Conservation (phyloP, 2,797 vertebrate genomes). For the Peromyscus nudipes region DNA sequence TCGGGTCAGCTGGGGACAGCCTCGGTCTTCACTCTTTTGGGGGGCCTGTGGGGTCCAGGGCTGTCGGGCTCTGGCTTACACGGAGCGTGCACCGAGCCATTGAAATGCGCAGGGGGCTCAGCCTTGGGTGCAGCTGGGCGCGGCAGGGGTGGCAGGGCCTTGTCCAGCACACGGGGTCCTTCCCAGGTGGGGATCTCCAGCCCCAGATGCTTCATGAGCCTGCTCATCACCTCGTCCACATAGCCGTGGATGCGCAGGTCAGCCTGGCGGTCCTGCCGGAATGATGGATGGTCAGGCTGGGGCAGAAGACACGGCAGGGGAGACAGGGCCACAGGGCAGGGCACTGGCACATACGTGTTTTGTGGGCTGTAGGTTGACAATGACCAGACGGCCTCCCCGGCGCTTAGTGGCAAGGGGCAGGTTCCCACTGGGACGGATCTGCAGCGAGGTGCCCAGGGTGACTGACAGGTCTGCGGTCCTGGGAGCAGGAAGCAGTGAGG, state of each 20-base stretch:
- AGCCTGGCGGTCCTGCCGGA: conserved; percentile 93
- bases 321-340: neutral
- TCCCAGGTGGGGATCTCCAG: conserved; percentile 94
- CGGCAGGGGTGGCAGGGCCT: conserved; percentile 44
- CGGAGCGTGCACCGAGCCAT: neutral
- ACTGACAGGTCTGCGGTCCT: conserved; percentile 95
- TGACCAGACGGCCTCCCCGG: conserved; percentile 95
- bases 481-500: conserved; percentile 25
- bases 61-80: neutral
- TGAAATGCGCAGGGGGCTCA: conserved; percentile 12
- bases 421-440: conserved; percentile 98
- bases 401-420: conserved; percentile 97
- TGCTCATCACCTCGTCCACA: conserved; percentile 95
- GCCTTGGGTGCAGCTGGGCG: conserved; percentile 9
- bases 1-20: conserved; percentile 84
- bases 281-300: rapidly evolving
- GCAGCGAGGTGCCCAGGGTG: conserved; percentile 96
- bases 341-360: conserved; percentile 93
- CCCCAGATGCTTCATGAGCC: conserved; percentile 93
- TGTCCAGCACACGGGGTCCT: conserved; percentile 90
- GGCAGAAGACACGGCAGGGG: rapidly evolving
- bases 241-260: conserved; percentile 94
- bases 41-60: rapidly evolving
- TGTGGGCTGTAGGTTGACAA: conserved; percentile 97
- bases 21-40: conserved; percentile 88